These are phyloP conservation scores for Zelostemma sp. DNA, from an alignment of 1,140 invertebrate species.

Conservation along the genomic window DNA sequence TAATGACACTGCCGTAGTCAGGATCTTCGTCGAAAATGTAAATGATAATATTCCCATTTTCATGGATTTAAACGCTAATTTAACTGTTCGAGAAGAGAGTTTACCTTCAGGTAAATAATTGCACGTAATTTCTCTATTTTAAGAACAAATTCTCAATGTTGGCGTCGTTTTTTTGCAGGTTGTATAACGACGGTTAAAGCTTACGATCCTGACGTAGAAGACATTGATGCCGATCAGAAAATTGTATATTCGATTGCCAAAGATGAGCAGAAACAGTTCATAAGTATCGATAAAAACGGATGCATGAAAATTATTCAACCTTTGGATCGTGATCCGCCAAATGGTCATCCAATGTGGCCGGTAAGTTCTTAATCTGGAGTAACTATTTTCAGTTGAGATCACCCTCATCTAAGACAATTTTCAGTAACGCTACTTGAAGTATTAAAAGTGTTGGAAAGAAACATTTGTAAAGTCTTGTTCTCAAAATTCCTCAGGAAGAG, in stretches of 20 bases:
- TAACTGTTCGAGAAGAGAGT: conserved; percentile 79
- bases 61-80: conserved; percentile 74
- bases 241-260: conserved; percentile 83
- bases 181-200: conserved; percentile 72
- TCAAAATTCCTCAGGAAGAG: too few species aligned
- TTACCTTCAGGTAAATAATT: conserved; percentile 73
- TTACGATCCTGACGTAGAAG: conserved; percentile 87
- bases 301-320: conserved; percentile 84
- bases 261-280: conserved; percentile 76
- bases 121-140: background rate
- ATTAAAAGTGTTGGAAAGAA: too few species aligned
- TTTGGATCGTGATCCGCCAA: conserved; percentile 88
- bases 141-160: too few species aligned
- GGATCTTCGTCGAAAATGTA: conserved; percentile 84
- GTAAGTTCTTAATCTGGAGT: conserved; percentile 51
- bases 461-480: too few species aligned
- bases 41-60: conserved; percentile 89
- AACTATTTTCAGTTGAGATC: too few species aligned
- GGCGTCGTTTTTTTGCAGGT: conserved; percentile 63
- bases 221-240: conserved; percentile 79
- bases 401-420: too few species aligned
- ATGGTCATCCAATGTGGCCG: conserved; percentile 83
- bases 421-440: too few species aligned
- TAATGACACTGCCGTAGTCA: conserved; percentile 81
- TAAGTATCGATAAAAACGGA: conserved; percentile 80